Percentiles rank a stretch among this genome's conserved stretches.
These are phyloP conservation scores for Hetaerina titia DNA, from an alignment of 2,888 invertebrate species.

Conservation along the genomic window DNA sequence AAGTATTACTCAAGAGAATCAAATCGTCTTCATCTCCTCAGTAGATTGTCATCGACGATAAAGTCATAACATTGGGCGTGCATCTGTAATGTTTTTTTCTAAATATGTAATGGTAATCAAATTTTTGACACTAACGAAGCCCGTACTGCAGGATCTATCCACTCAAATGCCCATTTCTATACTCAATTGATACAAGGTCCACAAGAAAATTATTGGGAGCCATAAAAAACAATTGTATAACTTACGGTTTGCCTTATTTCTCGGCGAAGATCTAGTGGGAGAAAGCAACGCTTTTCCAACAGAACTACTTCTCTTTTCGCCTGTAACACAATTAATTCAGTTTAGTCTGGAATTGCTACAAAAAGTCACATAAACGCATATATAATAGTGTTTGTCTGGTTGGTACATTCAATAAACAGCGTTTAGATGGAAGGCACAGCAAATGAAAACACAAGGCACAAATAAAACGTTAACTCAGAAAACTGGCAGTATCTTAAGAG, in stretches of 20 bases:
- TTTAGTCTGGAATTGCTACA: not conserved
- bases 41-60: too few species aligned
- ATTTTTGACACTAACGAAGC: too few species aligned
- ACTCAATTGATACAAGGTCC: too few species aligned
- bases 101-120: too few species aligned
- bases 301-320: slow-evolving; percentile 32
- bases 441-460: not conserved
- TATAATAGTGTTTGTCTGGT: not conserved
- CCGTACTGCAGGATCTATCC: too few species aligned
- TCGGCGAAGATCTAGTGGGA: slow-evolving; percentile 30
- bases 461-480: not conserved
- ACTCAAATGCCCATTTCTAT: too few species aligned
- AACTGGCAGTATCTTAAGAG: not conserved
- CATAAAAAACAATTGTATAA: not conserved
- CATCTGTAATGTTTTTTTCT: too few species aligned
- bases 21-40: too few species aligned
- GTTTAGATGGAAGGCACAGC: not conserved
- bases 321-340: not conserved
- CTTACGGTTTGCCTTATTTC: slow-evolving; percentile 49
- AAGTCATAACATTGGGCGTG: too few species aligned
- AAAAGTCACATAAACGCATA: not conserved
- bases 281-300: not conserved
- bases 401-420: not conserved
- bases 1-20: too few species aligned
- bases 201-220: not conserved